These are phyloP conservation scores for Hipparchia sbordonii DNA, from an alignment of 2,888 invertebrate genomes.

Conservation along the genomic window DNA sequence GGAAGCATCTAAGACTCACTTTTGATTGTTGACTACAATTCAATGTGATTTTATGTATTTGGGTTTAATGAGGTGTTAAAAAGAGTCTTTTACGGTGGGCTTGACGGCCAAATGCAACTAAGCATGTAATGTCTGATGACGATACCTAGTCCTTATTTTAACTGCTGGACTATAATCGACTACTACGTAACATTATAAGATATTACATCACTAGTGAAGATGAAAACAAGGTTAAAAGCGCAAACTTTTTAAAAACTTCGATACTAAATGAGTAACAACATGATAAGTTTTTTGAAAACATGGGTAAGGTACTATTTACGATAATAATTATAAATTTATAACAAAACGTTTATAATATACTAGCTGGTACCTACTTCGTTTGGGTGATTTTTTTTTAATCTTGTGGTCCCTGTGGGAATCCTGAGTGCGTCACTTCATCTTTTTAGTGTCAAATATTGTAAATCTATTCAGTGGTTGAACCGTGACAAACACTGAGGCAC, in stretches of 20 bases:
- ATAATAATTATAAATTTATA: too few species aligned
- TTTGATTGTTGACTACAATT: not conserved
- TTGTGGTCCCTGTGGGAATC: too few species aligned
- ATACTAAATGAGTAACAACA: too few species aligned
- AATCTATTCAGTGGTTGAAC: too few species aligned
- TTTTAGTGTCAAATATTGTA: too few species aligned
- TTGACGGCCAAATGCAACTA: constrained; percentile 18
- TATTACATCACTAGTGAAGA: not conserved
- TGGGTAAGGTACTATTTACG: too few species aligned
- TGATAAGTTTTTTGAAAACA: too few species aligned
- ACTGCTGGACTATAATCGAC: constrained; percentile 3
- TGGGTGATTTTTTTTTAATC: too few species aligned
- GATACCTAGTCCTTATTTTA: constrained; percentile 18
- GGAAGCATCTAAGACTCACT: not conserved
- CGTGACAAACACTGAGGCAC: not conserved
- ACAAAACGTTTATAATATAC: too few species aligned
- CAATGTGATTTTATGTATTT: constrained; percentile 14
- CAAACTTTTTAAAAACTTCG: too few species aligned
- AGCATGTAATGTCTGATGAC: constrained; percentile 16
- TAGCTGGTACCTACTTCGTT: too few species aligned
- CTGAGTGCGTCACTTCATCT: too few species aligned
- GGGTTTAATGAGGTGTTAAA: constrained; percentile 31
- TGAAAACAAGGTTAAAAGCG: not conserved
- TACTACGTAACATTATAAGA: constrained; percentile 2
- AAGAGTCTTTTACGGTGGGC: constrained; percentile 23